Evolutionary conservation across 2,797 vertebrate species (phyloP).

Genomic region (Lerista edwardsae): DNA sequence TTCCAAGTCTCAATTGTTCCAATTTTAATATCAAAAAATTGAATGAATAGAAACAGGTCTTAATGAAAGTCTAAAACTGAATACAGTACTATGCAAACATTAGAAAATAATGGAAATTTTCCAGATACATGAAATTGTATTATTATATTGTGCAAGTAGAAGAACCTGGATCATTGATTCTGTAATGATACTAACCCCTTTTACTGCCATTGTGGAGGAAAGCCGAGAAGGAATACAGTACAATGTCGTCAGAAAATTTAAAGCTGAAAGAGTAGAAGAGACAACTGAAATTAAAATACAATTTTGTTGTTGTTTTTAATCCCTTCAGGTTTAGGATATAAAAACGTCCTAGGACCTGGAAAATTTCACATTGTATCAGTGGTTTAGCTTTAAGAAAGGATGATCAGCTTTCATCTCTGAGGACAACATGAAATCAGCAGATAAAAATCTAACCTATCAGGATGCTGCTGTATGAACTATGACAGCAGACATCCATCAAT

Average conservation of each 20-base stretch:
- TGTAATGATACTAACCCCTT: not conserved
- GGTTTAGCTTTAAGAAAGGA: not conserved
- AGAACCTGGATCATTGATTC: not conserved
- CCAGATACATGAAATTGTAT: not conserved
- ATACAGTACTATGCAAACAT: not conserved
- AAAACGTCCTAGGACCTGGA: not conserved
- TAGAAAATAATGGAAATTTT: not conserved
- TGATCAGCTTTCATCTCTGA: not conserved
- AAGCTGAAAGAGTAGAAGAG: not conserved
- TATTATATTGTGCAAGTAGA: constrained; percentile 1
- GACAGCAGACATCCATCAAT: not conserved
- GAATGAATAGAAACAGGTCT: not conserved
- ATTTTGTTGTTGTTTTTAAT: constrained; percentile 1
- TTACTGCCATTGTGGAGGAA: not conserved
- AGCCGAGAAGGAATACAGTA: not conserved
- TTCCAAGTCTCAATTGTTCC: not conserved
- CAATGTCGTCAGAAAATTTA: not conserved
- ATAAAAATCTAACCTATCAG: not conserved
- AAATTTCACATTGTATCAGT: not conserved
- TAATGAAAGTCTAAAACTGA: not conserved
- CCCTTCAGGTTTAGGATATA: constrained; percentile 1
- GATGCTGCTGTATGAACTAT: not conserved
- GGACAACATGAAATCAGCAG: not conserved
- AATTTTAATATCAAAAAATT: not conserved
- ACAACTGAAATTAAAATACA: not conserved